These are phyloP conservation scores for Rhorus exstirpatorius DNA, from an alignment of 2,888 invertebrate genomes.

Conservation along the genomic window DNA sequence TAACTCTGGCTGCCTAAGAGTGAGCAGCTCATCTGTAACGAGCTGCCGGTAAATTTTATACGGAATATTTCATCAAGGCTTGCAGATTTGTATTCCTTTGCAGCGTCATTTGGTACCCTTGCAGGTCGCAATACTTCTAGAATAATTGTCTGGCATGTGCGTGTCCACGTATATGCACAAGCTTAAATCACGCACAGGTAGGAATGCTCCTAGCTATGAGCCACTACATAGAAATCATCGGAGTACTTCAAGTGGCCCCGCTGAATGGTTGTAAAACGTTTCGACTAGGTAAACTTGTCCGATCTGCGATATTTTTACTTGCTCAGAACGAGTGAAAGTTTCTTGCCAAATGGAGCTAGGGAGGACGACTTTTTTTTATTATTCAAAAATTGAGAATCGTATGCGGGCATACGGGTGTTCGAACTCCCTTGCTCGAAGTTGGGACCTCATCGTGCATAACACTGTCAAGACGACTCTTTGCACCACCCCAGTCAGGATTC, in stretches of 20 bases:
- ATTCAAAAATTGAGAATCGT: slow-evolving; percentile 22
- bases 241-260: background rate
- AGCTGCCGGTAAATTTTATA: slow-evolving; percentile 31
- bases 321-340: slow-evolving; percentile 2
- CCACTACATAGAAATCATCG: background rate
- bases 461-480: slow-evolving; percentile 29
- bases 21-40: slow-evolving; percentile 34
- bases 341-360: background rate
- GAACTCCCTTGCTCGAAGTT: slow-evolving; percentile 15
- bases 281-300: slow-evolving; percentile 8
- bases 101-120: slow-evolving; percentile 13
- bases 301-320: slow-evolving; percentile 7
- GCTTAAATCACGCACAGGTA: background rate
- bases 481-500: background rate
- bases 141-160: slow-evolving; percentile 7
- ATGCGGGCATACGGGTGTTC: slow-evolving; percentile 55
- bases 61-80: slow-evolving; percentile 48
- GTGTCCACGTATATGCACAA: background rate
- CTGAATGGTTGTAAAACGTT: background rate
- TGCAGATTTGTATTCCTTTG: slow-evolving; percentile 36
- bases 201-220: background rate
- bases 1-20: slow-evolving; percentile 42
- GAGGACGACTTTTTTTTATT: slow-evolving; percentile 11
- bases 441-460: slow-evolving; percentile 9
- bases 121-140: slow-evolving; percentile 7